Base-by-base conservation (phyloP, 2,113 vertebrate genomes). In the Lathamus discolor region DNA sequence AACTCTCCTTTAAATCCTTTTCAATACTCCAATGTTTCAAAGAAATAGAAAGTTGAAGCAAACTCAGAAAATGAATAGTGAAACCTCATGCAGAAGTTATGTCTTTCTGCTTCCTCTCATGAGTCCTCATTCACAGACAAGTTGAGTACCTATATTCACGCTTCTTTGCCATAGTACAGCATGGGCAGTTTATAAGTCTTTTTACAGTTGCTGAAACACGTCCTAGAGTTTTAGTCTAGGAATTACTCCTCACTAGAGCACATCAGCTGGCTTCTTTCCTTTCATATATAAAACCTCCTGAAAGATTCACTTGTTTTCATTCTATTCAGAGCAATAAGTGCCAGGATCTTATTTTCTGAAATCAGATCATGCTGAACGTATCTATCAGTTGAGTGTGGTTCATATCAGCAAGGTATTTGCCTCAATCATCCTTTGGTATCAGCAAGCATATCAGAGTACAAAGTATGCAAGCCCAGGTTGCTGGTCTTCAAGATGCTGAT, bases 361-460 rank as follows among this genome's bases (percentile, higher is more conserved):
- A 86, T 31, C 51, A 88, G 29, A 66, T 25, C 48, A 7, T 23
- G 29, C 41, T 86, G 72, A 57, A 69, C 2, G 2, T 52, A 29
- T 31, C 24, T 17, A 9, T 35, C 39, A 86, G 27, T 28, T 83
- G n/a, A 52, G 18, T 0, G 0, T 2, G 3, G 23, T 52, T 73
- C 1, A 0, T 23, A 80, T 55, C 75, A 83, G 48, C 0, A 0
- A 80, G 29, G 39, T 55, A 37, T 14, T 61, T 7, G 2, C 17
- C 12, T 66, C 10, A 6, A 22, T 49, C 41, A 63, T 35, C 4
- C 6, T 86, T 82, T 25, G 41, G 14, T 48, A n/a, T 69, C 54
- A 86, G 35, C 29, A 69, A 63, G 14, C 9, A 6, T 66, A 69
- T 43, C 54, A 13, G 46, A 46, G 4, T 35, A 35, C 5, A 54